These are phyloP conservation scores for Andrena trimmerana DNA, from an alignment of 2,888 invertebrate species.

Conservation along the genomic window DNA sequence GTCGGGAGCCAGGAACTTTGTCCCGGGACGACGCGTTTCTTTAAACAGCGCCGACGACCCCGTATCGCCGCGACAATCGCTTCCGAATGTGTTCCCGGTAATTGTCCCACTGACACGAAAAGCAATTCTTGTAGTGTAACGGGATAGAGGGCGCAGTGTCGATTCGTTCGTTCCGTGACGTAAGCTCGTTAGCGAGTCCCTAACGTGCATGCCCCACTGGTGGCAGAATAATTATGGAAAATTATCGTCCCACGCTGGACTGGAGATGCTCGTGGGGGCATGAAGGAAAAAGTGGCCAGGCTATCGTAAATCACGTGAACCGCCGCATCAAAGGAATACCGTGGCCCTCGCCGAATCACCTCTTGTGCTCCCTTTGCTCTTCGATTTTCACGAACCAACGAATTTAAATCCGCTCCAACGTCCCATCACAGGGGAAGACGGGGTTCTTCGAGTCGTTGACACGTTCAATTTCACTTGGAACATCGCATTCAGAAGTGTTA, in stretches of 20 bases:
- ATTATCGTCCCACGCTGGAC: slow-evolving; percentile 65
- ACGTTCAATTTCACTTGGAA: neutral
- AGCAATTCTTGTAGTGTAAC: slow-evolving; percentile 54
- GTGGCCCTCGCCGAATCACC: neutral
- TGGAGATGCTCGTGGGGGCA: slow-evolving; percentile 53
- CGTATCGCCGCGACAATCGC: slow-evolving; percentile 39
- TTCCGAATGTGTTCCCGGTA: slow-evolving; percentile 43
- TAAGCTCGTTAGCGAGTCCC: slow-evolving; percentile 64
- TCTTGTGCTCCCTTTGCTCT: neutral
- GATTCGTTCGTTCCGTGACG: slow-evolving; percentile 67
- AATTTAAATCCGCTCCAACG: slow-evolving; percentile 19
- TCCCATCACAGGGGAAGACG: neutral
- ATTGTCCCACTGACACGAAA: slow-evolving; percentile 69
- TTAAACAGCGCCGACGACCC: slow-evolving; percentile 7
- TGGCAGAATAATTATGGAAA: slow-evolving; percentile 70
- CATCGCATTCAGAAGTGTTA: neutral
- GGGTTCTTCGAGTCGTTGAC: neutral
- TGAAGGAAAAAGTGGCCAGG: slow-evolving; percentile 22
- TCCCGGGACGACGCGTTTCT: slow-evolving; percentile 4
- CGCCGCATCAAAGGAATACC: slow-evolving; percentile 42
- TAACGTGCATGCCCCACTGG: slow-evolving; percentile 66
- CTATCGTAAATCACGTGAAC: slow-evolving; percentile 55
- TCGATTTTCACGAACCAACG: slow-evolving; percentile 15
- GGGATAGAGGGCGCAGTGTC: slow-evolving; percentile 50
- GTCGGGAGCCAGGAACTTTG: neutral